Conservation (phyloP, 2,888 invertebrate species). For the Andrena flavipes region DNA sequence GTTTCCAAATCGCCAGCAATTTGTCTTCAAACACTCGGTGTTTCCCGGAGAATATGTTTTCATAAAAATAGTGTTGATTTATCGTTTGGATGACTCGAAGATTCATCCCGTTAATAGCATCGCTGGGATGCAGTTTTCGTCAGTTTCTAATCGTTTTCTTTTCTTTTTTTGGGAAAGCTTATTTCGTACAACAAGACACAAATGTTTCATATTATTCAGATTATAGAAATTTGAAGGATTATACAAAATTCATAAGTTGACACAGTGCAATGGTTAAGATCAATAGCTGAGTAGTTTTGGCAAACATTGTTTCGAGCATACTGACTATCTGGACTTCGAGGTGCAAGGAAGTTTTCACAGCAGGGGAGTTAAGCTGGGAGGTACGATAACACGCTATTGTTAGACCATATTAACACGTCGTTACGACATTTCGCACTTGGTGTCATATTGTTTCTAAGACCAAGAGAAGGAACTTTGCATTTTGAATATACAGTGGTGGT, state of each 20-base stretch:
- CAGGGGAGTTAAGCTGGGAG: constrained; percentile 70
- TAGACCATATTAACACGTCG: constrained; percentile 81
- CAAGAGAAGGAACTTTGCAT: constrained; percentile 22
- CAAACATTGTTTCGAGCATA: constrained; percentile 9
- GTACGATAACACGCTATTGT: constrained; percentile 61
- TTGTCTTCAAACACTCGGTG: constrained; percentile 33
- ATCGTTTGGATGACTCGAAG: not conserved
- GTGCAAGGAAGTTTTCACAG: constrained; percentile 26
- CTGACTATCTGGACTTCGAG: constrained; percentile 14
- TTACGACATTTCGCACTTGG: constrained; percentile 83
- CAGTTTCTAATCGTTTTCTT: not conserved
- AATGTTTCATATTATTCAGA: too few species aligned
- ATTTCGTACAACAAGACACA: too few species aligned
- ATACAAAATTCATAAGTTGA: too few species aligned
- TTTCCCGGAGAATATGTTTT: not conserved
- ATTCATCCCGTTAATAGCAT: not conserved
- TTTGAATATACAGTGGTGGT: not conserved
- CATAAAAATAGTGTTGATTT: not conserved
- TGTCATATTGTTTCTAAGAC: constrained; percentile 54
- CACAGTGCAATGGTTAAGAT: not conserved
- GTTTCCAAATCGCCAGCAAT: constrained; percentile 38
- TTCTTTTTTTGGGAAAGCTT: too few species aligned
- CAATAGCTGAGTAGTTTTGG: not conserved
- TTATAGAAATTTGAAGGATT: too few species aligned
- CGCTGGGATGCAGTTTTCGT: not conserved